Evolutionary conservation across 2,113 vertebrate genomes (phyloP).

Genomic region (Corythoichthys intestinalis): DNA sequence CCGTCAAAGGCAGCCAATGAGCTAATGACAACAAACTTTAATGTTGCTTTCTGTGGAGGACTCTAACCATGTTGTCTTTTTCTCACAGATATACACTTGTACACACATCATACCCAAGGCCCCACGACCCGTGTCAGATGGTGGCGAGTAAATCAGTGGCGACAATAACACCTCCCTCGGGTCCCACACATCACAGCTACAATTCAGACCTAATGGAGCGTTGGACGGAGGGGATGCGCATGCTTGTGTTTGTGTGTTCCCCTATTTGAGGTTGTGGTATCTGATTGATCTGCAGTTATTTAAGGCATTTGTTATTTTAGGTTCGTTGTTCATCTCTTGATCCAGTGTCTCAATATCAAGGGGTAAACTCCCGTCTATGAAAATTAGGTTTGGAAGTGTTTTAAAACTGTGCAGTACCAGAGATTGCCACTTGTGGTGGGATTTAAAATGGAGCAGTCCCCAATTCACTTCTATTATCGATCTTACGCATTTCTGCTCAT

Average conservation of each 20-base stretch:
- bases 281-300: background rate
- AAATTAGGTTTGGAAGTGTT: too few relatives aligned
- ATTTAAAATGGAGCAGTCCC: too few relatives aligned
- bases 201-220: slow-evolving; percentile 89
- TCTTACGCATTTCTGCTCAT: too few relatives aligned
- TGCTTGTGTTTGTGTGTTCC: slow-evolving; percentile 26
- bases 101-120: slow-evolving; percentile 7
- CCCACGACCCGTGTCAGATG: slow-evolving; percentile 72
- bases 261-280: background rate
- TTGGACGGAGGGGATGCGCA: slow-evolving; percentile 46
- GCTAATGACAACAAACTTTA: slow-evolving; percentile 19
- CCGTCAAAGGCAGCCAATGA: too few relatives aligned
- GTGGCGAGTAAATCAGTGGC: slow-evolving; percentile 81
- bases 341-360: background rate
- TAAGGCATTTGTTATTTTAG: background rate
- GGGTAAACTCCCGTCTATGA: too few relatives aligned
- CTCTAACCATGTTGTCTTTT: slow-evolving; percentile 46
- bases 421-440: too few relatives aligned
- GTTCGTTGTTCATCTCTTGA: background rate
- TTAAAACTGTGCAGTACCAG: too few relatives aligned
- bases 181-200: slow-evolving; percentile 84
- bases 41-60: slow-evolving; percentile 55
- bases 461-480: too few relatives aligned
- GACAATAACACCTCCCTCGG: slow-evolving; percentile 87
- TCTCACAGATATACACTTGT: slow-evolving; percentile 15